Evolutionary conservation across 2,797 vertebrate genomes (phyloP), one percentile per base, ranked within the genome.

Genomic region (Semotilus atromaculatus): DNA sequence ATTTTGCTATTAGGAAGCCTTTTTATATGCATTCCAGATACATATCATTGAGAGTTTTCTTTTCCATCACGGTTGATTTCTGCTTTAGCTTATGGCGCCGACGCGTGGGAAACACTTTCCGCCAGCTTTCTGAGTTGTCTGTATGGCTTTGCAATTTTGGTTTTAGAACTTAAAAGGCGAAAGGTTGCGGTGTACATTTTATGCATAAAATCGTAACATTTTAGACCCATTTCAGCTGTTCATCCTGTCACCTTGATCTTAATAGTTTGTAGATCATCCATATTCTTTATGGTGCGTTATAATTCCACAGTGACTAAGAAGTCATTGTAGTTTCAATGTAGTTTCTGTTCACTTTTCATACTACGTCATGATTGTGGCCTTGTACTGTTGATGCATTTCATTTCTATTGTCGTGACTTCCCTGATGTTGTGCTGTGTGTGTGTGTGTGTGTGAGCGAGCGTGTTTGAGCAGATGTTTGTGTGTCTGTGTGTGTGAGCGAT

Each of bases 351-450:
- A 86, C 80, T 82, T 51, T 91, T 91, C 66, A 84, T 91, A 87
- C 83, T 91, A 89, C 89, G 93, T 95, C 93, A 93, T 94, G 94
- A 94, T 92, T 92, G 95, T 95, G 95, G 95, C 95, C 94, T 93
- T 93, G 94, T 95, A 93, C 95, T 94, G 93, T 94, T 89, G 81
- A 91, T 88, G 89, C 93, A 94, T 94, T 92, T 94, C 92, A 90
- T 93, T 91, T 74, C 89, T 89, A 85, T 89, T 93, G 89, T 87
- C 73, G 91, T 92, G 91, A 89, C 85, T 87, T 80, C 85, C 88
- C 90, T 88, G 77, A 79, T 89, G 92, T 90, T 85, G 89, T 92
- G 85, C 90, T 92, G 90, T 88, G 90, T 90, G 92, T 90, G 90
- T 88, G 90, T 90, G 92, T 90, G 38, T 45, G 13, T 14, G 82